Conservation (phyloP, 2,113 vertebrate genomes). For the Varanus salvator region DNA sequence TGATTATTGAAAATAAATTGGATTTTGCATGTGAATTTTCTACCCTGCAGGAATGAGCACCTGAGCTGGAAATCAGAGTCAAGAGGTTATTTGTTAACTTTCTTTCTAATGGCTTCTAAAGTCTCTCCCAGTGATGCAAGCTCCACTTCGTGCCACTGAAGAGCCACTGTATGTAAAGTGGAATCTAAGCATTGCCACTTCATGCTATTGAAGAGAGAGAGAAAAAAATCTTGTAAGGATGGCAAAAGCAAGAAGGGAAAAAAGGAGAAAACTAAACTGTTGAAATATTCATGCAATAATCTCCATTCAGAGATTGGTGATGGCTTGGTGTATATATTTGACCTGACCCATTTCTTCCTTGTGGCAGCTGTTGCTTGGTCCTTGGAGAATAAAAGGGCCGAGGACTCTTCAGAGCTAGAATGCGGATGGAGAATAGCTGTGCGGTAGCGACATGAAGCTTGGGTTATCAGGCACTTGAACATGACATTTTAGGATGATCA, state of each 20-base stretch:
- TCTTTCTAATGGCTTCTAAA: slow-evolving; percentile 11
- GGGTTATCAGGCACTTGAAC: background rate
- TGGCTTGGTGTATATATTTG: background rate
- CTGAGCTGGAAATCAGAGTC: slow-evolving; percentile 21
- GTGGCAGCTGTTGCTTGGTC: background rate
- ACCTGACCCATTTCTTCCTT: slow-evolving; percentile 6
- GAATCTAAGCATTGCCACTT: slow-evolving; percentile 9
- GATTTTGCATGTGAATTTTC: slow-evolving; percentile 31
- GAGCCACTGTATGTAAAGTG: background rate
- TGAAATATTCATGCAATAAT: slow-evolving; percentile 24
- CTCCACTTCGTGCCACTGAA: background rate
- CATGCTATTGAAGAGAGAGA: no score
- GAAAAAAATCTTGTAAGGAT: background rate
- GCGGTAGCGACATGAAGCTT: background rate
- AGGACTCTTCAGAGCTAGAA: background rate
- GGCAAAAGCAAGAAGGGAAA: background rate
- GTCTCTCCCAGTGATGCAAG: accelerated
- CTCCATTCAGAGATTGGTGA: background rate
- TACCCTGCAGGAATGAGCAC: slow-evolving; percentile 30
- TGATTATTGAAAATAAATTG: slow-evolving; percentile 40
- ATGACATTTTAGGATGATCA: background rate
- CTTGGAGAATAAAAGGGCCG: background rate
- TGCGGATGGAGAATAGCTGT: background rate
- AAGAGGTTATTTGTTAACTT: slow-evolving; percentile 28
- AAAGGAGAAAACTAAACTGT: slow-evolving; percentile 8